phyloP scores from a whole-genome alignment of 2,113 vertebrate species.

The Elephas maximus region DNA sequence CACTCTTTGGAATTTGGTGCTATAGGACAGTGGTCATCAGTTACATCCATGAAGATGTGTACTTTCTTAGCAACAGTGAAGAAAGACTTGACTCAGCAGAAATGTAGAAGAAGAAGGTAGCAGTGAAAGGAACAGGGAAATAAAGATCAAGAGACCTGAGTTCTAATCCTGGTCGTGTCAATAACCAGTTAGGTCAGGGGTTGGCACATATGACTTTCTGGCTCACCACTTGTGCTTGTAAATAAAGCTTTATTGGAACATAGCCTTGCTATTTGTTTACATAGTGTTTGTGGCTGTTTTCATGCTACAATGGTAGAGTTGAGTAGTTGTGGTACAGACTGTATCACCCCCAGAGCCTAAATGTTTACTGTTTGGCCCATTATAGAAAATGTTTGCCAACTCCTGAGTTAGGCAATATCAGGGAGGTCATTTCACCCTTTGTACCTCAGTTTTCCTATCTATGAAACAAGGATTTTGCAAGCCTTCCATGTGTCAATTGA shows the following conservation, averaged over 20 bases:
- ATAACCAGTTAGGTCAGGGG: not conserved
- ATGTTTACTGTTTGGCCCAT: not conserved
- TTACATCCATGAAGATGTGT: not conserved
- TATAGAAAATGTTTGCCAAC: not conserved
- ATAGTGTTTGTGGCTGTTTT: accelerated
- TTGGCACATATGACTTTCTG: accelerated
- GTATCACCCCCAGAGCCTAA: accelerated
- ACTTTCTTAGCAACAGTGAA: not conserved
- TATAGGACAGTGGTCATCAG: not conserved
- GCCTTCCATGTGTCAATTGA: not conserved
- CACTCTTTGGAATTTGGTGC: not conserved
- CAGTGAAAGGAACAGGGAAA: not conserved
- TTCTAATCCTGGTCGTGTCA: not conserved
- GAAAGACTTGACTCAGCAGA: not conserved
- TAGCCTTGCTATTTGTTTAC: accelerated
- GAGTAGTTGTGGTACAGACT: accelerated
- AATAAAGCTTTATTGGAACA: not conserved
- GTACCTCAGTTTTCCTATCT: not conserved
- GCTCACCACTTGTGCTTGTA: not conserved
- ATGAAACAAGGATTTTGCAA: not conserved
- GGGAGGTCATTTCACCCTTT: not conserved
- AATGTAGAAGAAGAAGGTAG: not conserved
- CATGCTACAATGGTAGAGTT: not conserved
- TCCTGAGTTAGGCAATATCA: not conserved
- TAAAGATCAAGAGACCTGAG: not conserved